phyloP scores from a whole-genome alignment of 2,113 vertebrate species.

The Sterrhoptilus dennistouni region DNA sequence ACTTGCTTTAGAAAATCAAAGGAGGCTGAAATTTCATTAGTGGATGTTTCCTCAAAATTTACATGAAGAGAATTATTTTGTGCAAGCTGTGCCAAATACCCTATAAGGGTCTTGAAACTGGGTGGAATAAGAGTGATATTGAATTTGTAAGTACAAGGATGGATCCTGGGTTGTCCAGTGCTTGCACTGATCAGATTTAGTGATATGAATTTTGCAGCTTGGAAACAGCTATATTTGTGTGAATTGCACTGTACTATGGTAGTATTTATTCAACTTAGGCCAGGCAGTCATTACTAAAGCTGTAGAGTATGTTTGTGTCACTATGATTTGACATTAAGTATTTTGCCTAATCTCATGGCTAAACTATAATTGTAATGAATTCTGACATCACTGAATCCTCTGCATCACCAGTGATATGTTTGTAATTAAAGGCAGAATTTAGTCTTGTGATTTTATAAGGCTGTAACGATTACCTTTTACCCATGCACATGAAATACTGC shows the following conservation, averaged over 20 bases:
- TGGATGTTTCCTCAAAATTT: neutral
- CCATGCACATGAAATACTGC: constrained; percentile 22
- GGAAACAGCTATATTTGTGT: neutral
- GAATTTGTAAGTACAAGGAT: neutral
- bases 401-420: neutral
- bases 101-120: neutral
- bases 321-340: neutral
- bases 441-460: neutral
- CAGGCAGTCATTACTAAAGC: neutral
- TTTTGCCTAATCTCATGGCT: neutral
- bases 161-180: neutral
- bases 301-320: neutral
- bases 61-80: neutral
- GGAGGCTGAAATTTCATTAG: neutral
- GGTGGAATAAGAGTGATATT: neutral
- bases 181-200: neutral
- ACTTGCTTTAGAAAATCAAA: neutral
- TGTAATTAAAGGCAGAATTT: neutral
- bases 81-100: neutral
- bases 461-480: constrained; percentile 31
- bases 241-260: neutral
- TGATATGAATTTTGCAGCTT: neutral
- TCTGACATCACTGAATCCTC: neutral
- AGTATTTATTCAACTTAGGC: neutral
- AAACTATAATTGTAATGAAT: neutral